Evolutionary conservation across 2,113 vertebrate genomes (phyloP), one percentile per base, ranked within the genome.

Genomic region (Ellobius talpinus): DNA sequence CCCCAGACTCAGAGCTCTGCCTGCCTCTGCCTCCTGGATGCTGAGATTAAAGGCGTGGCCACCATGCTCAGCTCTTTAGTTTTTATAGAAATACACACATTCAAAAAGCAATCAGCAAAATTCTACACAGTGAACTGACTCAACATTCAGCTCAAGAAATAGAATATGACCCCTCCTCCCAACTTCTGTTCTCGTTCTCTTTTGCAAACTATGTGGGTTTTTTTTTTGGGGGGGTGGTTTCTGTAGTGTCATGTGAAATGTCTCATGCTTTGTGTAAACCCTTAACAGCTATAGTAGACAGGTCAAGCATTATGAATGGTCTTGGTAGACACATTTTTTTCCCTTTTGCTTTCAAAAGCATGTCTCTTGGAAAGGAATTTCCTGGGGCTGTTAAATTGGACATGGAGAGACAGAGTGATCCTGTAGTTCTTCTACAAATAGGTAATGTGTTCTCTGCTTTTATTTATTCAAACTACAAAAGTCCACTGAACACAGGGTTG

Each of bases 371-470:
- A 79, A 95, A 95, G 58, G 50, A 24, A 91, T 95, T 89, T 96
- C 29, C 63, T 87, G n/a, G 50, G 42, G 29, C 72, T 87, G 61
- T 96, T 96, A 90, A 29, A 45, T 95, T 73, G 74, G 45, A 84
- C 55, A 26, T 21, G 3, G 86, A 68, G 55, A 73, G 89, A 16
- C 79, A 58, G 65, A 96, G 45, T 90, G 91, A 95, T 82, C 84
- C 96, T 89, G 68, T 50, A 55, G 42, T 7, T 95, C 21, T 89
- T 92, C 66, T 91, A 47, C 93, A 95, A 79, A 93, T 65, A 86
- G 82, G 77, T 87, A 81, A 74, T 88, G 36, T 85, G 36, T 87
- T 93, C 77, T 93, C 91, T 94, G 94, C 84, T 92, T 96, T 97
- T 95, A 90, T 96, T 92, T 96, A 50, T 93, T 72, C 1, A 11